Percentiles rank a stretch among this genome's conserved stretches.
These are phyloP conservation scores for Probaryconus sp. DNA, from an alignment of 1,140 invertebrate genomes.

Conservation along the genomic window DNA sequence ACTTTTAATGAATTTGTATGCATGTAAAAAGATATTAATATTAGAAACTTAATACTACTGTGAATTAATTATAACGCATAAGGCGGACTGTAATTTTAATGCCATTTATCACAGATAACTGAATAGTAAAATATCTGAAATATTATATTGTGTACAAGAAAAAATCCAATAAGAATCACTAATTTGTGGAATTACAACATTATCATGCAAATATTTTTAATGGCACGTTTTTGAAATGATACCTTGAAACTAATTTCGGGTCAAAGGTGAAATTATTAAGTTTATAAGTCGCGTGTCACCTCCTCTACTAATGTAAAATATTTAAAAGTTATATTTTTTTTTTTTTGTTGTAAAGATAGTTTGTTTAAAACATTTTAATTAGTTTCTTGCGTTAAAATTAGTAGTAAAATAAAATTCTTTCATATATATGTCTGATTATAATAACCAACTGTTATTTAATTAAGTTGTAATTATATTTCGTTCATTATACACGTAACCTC, in stretches of 20 bases:
- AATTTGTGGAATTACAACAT: not conserved
- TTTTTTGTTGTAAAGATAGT: not conserved
- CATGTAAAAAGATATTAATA: too few relatives aligned
- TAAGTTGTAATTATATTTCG: conserved; percentile 2
- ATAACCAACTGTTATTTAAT: not conserved
- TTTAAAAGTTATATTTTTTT: not conserved
- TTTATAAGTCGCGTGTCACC: conserved; percentile 2
- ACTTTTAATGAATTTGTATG: too few relatives aligned
- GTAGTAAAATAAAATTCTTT: too few relatives aligned
- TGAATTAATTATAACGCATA: too few relatives aligned
- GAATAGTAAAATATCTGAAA: too few relatives aligned
- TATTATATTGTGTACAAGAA: too few relatives aligned
- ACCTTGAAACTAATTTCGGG: not conserved
- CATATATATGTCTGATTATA: not conserved
- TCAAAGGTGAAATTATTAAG: not conserved
- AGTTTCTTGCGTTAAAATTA: too few relatives aligned
- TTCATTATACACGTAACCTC: not conserved
- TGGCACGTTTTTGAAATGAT: not conserved
- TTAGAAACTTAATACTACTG: too few relatives aligned
- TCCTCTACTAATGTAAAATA: not conserved
- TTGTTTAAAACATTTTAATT: not conserved
- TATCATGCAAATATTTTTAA: not conserved
- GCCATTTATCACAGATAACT: too few relatives aligned
- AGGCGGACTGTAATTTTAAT: too few relatives aligned
- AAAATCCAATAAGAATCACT: too few relatives aligned